These are phyloP conservation scores for Paratilapia polleni DNA, from an alignment of 2,113 vertebrate species.

Conservation along the genomic window DNA sequence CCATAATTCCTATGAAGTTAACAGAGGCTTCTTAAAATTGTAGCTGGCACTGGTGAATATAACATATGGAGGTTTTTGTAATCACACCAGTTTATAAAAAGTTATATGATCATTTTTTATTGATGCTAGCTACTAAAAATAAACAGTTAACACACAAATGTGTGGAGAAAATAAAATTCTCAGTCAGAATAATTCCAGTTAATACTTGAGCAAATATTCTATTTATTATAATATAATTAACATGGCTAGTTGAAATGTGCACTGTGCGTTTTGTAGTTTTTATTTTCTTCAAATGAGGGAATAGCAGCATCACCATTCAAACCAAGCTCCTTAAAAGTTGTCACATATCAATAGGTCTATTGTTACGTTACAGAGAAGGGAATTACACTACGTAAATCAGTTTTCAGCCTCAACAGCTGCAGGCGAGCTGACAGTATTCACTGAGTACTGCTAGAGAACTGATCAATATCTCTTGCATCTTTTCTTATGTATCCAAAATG, in stretches of 20 bases:
- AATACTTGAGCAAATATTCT: background rate
- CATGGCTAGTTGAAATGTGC: background rate
- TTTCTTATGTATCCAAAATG: constrained; percentile 30
- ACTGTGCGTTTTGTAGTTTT: background rate
- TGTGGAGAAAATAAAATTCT: background rate
- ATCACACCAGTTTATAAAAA: constrained; percentile 11
- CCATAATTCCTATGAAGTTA: background rate
- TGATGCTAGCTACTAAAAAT: background rate
- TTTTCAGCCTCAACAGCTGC: constrained; percentile 15
- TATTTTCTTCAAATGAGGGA: constrained; percentile 3
- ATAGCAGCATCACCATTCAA: background rate
- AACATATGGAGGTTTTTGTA: background rate
- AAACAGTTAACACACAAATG: background rate
- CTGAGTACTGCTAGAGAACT: constrained; percentile 31
- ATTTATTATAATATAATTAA: constrained; percentile 9
- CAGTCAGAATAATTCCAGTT: background rate
- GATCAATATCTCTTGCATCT: constrained; percentile 51
- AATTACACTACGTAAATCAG: constrained; percentile 24
- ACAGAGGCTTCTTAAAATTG: background rate
- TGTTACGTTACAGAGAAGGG: background rate
- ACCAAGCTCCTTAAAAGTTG: background rate
- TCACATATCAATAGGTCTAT: background rate
- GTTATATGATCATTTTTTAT: background rate
- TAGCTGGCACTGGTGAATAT: background rate
- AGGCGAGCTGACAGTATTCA: constrained; percentile 28